Conservation (phyloP, 2,888 invertebrate species). For the Ametastegia equiseti region DNA sequence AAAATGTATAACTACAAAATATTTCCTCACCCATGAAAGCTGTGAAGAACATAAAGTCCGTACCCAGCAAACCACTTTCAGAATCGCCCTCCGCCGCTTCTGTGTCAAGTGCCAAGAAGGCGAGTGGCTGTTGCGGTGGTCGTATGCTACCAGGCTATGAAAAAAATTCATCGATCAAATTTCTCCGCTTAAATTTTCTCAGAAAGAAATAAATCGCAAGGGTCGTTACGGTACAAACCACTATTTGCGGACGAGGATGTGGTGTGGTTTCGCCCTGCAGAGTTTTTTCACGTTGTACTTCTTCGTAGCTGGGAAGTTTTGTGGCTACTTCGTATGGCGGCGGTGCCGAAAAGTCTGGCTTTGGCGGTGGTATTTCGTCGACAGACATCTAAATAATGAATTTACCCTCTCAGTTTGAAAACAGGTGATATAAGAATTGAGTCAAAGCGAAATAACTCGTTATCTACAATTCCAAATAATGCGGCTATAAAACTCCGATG, state of each 20-base stretch:
- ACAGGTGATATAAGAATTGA: not conserved
- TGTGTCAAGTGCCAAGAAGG: constrained; percentile 88
- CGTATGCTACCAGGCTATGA: constrained; percentile 70
- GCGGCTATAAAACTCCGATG: not conserved
- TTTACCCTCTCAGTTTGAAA: not conserved
- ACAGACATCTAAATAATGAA: constrained; percentile 47
- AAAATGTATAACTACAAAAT: not conserved
- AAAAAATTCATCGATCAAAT: not conserved
- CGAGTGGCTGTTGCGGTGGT: constrained; percentile 79
- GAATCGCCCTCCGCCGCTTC: constrained; percentile 85
- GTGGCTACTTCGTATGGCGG: constrained; percentile 93
- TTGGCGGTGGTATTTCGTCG: constrained; percentile 88
- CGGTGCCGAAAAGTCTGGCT: constrained; percentile 90
- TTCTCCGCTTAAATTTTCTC: no score
- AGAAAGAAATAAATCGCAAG: no score
- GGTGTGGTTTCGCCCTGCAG: constrained; percentile 83
- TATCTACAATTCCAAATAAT: not conserved
- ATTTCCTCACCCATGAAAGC: constrained; percentile 87
- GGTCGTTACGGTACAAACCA: no score
- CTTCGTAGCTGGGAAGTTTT: constrained; percentile 94
- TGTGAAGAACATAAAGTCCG: constrained; percentile 95
- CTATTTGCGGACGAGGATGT: constrained; percentile 67
- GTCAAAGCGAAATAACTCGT: not conserved
- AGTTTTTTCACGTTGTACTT: constrained; percentile 92
- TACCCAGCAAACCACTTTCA: constrained; percentile 90